Base-by-base conservation (phyloP, 2,888 invertebrate genomes). In the Tanaodytes sp. region DNA sequence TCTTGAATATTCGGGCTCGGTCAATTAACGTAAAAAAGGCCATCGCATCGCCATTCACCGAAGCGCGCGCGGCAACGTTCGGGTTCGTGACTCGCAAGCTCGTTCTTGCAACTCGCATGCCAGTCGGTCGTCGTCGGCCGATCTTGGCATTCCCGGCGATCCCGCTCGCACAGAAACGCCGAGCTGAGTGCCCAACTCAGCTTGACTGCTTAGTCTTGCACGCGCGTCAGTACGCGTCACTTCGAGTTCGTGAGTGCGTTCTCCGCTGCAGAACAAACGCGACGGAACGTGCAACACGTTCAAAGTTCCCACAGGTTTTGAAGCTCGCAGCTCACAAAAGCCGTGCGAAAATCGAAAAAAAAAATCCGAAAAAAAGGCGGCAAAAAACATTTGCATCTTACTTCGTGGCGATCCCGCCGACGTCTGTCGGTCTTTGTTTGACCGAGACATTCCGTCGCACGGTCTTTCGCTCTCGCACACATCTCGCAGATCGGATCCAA, bases 101-200 rank as follows among this genome's bases (percentile, higher is more conserved):
- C 57, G 45, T 37, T 33, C 46, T 55, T 8, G 57, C 57, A 46
- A 20, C 46, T 55, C 23, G 57, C 57, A 46, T 36, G 37, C 59
- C 27, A 40, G 59, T 52, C 46, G 62, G 45, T 37, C 39, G 54
- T 23, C 46, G 54, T 46, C 55, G 63, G 54, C 64, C 57, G 51
- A 64, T 64, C 64, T 64, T 43, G 63, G 48, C 64, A 55, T 64
- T 55, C 55, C 51, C 64, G 64, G 45, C 55, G 54, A 39, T 46
- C 46, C 39, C 45, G 16, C 31, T 30, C 39, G 58, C 43, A 27
- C 43, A 19, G 42, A 48, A 48, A 20, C 49, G 51, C 61, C 43
- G 40, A n/a, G n/a, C n/a, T n/a, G n/a, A n/a, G n/a, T n/a, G n/a
- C n/a, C n/a, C n/a, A n/a, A 23, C 23, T 23, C 23, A 23, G 23